Percentiles rank a stretch among this genome's conserved stretches.
phyloP scores from a whole-genome alignment of 1,140 invertebrate genomes.

The Myzus persicae region DNA sequence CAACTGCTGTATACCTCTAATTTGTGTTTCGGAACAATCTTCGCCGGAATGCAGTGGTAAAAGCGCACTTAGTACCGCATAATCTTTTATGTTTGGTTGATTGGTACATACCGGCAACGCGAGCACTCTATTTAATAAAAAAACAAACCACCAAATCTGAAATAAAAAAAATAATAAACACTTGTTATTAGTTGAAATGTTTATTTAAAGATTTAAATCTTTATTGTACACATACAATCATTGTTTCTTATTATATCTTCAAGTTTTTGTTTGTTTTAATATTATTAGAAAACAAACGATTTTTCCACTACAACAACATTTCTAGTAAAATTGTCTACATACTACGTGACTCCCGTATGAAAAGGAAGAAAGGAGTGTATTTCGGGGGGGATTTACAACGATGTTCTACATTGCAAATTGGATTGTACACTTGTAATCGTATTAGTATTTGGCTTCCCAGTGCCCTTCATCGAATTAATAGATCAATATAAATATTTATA shows the following conservation, averaged over 20 bases:
- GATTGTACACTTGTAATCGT: conserved; percentile 3
- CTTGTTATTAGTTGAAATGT: neutral
- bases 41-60: conserved; percentile 57
- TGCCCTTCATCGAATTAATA: neutral
- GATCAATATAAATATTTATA: neutral
- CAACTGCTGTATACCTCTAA: conserved; percentile 59
- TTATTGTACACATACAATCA: conserved; percentile 36
- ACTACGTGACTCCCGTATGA: neutral
- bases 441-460: conserved; percentile 37
- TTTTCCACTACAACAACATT: neutral
- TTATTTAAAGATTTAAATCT: neutral
- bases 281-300: neutral
- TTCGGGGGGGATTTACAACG: neutral
- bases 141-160: conserved; percentile 23
- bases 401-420: neutral
- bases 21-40: conserved; percentile 43
- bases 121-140: neutral
- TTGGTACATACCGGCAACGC: conserved; percentile 25
- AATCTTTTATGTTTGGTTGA: conserved; percentile 36
- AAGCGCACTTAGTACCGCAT: conserved; percentile 52
- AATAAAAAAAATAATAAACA: neutral
- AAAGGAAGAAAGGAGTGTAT: conserved; percentile 14
- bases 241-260: neutral
- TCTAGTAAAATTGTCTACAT: neutral
- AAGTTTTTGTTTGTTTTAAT: neutral